phyloP scores from a whole-genome alignment of 2,113 vertebrate species.

The Gallinago undulata region DNA sequence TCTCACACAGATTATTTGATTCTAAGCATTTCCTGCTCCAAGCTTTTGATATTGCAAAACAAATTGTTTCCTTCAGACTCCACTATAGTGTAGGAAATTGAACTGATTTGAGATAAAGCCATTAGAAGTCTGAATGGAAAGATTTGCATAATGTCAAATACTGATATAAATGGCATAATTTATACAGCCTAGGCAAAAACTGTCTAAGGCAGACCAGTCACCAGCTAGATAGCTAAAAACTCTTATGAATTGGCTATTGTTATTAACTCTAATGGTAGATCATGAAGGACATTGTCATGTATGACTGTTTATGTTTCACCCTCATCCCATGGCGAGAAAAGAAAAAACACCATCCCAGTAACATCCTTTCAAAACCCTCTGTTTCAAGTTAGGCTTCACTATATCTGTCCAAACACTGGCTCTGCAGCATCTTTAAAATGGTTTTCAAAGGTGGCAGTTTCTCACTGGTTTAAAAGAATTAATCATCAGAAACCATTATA shows the following conservation, averaged over 20 bases:
- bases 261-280: neutral
- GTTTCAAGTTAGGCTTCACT: neutral
- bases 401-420: neutral
- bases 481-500: neutral
- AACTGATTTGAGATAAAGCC: neutral
- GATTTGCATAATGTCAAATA: neutral
- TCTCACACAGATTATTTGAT: neutral
- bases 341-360: neutral
- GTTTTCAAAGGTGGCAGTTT: neutral
- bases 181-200: neutral
- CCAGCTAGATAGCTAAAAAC: neutral
- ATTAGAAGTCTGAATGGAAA: neutral
- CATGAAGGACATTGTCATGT: neutral
- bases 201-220: neutral
- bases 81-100: neutral
- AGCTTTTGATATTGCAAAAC: neutral
- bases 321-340: neutral
- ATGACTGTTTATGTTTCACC: rapidly evolving
- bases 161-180: neutral
- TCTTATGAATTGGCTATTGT: neutral
- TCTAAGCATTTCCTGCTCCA: neutral
- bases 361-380: neutral
- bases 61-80: neutral
- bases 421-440: neutral
- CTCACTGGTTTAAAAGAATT: neutral